Conservation (phyloP, 2,797 vertebrate genomes). For the Pangasius macronema region DNA sequence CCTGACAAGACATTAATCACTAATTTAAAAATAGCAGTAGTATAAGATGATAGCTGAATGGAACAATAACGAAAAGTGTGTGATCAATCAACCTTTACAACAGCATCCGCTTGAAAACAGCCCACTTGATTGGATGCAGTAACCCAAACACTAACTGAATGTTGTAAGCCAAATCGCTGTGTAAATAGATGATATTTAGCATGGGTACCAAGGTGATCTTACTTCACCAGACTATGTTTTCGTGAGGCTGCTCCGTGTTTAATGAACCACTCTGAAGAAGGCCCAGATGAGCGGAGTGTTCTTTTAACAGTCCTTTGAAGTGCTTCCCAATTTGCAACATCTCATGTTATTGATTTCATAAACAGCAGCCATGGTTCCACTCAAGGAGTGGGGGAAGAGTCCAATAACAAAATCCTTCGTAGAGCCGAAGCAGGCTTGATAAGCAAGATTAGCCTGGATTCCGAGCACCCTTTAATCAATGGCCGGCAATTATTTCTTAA, state of each 20-base stretch:
- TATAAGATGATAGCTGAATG: neutral
- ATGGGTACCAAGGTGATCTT: conserved; percentile 27
- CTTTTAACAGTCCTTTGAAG: conserved; percentile 46
- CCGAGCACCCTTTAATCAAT: conserved; percentile 30
- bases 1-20: conserved; percentile 6
- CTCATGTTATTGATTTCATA: conserved; percentile 47
- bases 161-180: neutral
- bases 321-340: conserved; percentile 45
- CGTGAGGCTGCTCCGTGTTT: conserved; percentile 35
- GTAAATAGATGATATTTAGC: conserved; percentile 32
- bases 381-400: conserved; percentile 11
- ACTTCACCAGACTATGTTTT: conserved; percentile 6
- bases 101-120: conserved; percentile 8
- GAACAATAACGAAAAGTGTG: neutral
- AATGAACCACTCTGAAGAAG: conserved; percentile 42
- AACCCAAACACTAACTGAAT: conserved; percentile 5
- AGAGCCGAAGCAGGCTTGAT: conserved; percentile 7
- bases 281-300: conserved; percentile 35
- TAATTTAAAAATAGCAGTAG: conserved; percentile 5
- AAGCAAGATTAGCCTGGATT: conserved; percentile 24
- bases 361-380: conserved; percentile 40
- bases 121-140: neutral
- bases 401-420: conserved; percentile 43
- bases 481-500: conserved; percentile 28
- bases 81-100: neutral